Percentiles rank a stretch among this genome's conserved stretches.
These are phyloP conservation scores for Alces alces DNA, from an alignment of 2,113 vertebrate species.

Conservation along the genomic window DNA sequence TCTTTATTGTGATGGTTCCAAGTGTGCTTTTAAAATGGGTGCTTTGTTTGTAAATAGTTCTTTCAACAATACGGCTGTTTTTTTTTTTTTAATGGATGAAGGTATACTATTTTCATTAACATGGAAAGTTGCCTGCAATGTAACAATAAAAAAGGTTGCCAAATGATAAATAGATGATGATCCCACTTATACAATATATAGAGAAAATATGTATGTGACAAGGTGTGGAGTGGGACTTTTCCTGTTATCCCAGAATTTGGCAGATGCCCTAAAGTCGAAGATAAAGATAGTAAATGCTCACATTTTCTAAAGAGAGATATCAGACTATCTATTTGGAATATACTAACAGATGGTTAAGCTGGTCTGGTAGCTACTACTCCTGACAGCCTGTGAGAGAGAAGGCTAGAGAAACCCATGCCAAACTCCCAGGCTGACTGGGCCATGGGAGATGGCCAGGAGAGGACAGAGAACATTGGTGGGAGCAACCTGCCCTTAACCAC, in stretches of 20 bases:
- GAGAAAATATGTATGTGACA: neutral
- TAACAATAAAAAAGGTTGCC: neutral
- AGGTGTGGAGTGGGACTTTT: neutral
- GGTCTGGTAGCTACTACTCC: neutral
- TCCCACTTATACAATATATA: neutral
- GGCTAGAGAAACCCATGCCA: neutral
- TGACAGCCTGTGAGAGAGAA: neutral
- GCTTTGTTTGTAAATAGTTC: neutral
- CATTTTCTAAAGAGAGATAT: neutral
- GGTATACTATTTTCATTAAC: neutral
- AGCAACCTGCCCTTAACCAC: neutral
- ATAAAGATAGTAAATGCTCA: neutral
- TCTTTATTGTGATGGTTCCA: neutral
- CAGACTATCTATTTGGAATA: neutral
- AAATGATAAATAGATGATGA: neutral
- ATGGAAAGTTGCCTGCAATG: neutral
- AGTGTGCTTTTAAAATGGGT: neutral
- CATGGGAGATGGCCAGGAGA: no score
- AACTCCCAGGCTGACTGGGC: neutral
- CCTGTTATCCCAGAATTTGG: neutral
- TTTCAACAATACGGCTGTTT: neutral
- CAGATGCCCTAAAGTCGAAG: neutral
- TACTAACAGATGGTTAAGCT: neutral
- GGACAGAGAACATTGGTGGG: neutral
- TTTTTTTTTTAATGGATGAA: neutral